Conservation (phyloP, 2,797 vertebrate genomes). For the Yasuhikotakia modesta region DNA sequence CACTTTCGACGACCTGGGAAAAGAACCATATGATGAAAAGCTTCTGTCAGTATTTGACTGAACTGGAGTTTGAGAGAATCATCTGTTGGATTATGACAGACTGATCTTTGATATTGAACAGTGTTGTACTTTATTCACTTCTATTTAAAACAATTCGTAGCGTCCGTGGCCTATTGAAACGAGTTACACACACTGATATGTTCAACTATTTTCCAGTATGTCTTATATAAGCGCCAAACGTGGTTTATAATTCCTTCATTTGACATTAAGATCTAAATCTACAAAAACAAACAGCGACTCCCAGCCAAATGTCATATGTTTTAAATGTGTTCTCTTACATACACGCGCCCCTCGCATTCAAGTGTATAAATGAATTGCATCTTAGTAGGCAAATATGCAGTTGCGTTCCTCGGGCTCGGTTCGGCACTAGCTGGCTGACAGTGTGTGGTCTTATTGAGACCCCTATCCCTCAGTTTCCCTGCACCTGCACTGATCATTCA, state of each 20-base stretch:
- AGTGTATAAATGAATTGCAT: neutral
- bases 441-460: conserved; percentile 93
- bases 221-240: neutral
- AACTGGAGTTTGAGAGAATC: neutral
- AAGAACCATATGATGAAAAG: conserved; percentile 16
- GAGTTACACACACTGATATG: neutral
- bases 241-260: neutral
- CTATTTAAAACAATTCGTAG: neutral
- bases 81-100: neutral
- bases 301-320: too few species aligned
- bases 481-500: conserved; percentile 98
- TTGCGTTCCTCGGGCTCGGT: conserved; percentile 73
- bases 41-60: conserved; percentile 19
- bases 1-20: neutral
- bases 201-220: neutral
- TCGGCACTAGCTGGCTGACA: conserved; percentile 84
- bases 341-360: neutral
- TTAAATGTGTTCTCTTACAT: neutral
- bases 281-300: too few species aligned
- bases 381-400: neutral
- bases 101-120: conserved; percentile 8
- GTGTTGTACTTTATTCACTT: neutral
- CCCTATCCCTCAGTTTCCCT: conserved; percentile 81
- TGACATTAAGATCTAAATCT: neutral
- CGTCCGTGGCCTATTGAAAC: too few species aligned